Base-by-base conservation (phyloP, 1,140 invertebrate species). In the Drosophila mayri region DNA sequence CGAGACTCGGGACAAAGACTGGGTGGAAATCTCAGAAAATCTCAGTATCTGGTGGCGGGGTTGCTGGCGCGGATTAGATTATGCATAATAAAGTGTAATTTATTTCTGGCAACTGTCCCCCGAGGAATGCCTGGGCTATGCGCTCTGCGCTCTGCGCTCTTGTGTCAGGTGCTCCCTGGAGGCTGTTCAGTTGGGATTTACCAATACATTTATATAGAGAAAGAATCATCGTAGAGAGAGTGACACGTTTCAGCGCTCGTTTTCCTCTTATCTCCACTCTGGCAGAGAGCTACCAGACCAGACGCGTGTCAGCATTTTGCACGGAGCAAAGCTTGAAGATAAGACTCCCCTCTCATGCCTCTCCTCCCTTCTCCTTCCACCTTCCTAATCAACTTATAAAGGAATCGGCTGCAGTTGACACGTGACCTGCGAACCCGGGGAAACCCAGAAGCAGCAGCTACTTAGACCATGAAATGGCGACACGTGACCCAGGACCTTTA, bases 71-170 rank as follows among this genome's bases (percentile, higher is more conserved):
- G 85, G 85, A 90, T 90, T 90, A 90, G 85, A 85, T 90, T 90
- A 90, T 90, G 84, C 84, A 88, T 88, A 88, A 88, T 88, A 88
- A 90, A 90, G 85, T 90, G 85, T 90, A 90, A 90, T 90, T 90
- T 85, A 90, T 90, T 90, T 90, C 86, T 76, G 70, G 74, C 74
- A 85, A 88, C 61, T 79, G 73, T 76, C 70, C 68, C 70, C 30
- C 30, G 74, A 64, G 74, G 32, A 38, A 32, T 28, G 40, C 14
- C 46, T 10, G 5, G 28, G 25, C 44, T 14, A 16, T 18, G 22
- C 18, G 14, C 22, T 28, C 20, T 43, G n/a, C n/a, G n/a, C 44
- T 14, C 38, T 18, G 22, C 18, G 14, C 22, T 28, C 20, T 43
- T 52, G 30, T 62, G 64, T 59, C 75, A 81, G 68, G 65, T 72